phyloP scores from a whole-genome alignment of 1,140 invertebrate species.

The Drosophila eugracilis region DNA sequence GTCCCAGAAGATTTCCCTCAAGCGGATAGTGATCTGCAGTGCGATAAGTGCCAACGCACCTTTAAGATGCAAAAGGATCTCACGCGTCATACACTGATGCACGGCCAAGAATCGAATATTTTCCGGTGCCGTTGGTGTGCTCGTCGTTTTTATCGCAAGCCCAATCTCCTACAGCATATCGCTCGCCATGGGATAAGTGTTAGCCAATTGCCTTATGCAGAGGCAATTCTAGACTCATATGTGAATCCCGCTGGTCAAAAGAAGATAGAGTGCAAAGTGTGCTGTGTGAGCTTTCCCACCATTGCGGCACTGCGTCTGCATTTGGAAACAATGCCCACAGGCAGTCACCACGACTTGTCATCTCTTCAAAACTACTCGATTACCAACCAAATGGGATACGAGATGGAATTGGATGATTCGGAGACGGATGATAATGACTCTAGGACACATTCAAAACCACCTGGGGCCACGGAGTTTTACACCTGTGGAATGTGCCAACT shows the following conservation, averaged over 20 bases:
- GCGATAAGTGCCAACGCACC: constrained; percentile 84
- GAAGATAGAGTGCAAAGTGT: constrained; percentile 65
- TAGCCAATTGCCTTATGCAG: constrained; percentile 60
- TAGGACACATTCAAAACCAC: constrained; percentile 23
- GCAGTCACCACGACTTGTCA: constrained; percentile 39
- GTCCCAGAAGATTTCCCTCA: not conserved
- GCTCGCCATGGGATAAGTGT: constrained; percentile 65
- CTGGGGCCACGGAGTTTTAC: constrained; percentile 58
- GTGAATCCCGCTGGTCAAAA: constrained; percentile 65
- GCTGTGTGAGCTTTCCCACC: constrained; percentile 45
- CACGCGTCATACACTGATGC: constrained; percentile 85
- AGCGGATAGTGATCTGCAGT: constrained; percentile 52
- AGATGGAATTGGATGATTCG: constrained; percentile 74
- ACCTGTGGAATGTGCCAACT: constrained; percentile 85
- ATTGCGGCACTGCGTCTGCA: constrained; percentile 60
- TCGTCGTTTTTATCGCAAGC: constrained; percentile 86
- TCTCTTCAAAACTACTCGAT: constrained; percentile 75
- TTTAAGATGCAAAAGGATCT: constrained; percentile 86
- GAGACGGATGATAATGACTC: constrained; percentile 67
- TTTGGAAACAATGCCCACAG: constrained; percentile 32
- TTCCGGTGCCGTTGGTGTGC: constrained; percentile 86
- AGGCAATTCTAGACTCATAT: constrained; percentile 55
- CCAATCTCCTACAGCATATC: constrained; percentile 83
- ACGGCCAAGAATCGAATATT: constrained; percentile 84
- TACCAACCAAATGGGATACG: constrained; percentile 73